Conservation (phyloP, 2,113 vertebrate genomes). For the Elgaria multicarinata region DNA sequence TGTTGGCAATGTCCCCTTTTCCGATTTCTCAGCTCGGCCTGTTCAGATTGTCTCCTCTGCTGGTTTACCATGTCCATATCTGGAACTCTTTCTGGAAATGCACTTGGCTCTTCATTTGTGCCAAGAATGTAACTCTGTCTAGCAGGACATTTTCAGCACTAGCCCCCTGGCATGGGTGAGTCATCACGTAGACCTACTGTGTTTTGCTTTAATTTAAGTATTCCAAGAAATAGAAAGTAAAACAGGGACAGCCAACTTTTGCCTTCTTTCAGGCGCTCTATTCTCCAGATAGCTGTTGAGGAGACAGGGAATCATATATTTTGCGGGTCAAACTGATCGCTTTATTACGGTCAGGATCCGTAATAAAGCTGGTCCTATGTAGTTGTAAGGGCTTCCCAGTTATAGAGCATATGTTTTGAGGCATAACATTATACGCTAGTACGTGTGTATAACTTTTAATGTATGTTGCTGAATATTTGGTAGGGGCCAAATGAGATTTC, state of each 20-base stretch:
- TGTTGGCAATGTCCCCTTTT: slow-evolving; percentile 1
- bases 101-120: background rate
- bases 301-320: background rate
- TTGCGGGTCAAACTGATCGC: background rate
- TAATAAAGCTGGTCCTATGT: background rate
- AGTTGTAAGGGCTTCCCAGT: background rate
- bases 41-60: background rate
- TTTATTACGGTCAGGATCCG: background rate
- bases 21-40: slow-evolving; percentile 1
- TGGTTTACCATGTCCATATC: slow-evolving; percentile 3
- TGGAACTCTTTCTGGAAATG: slow-evolving; percentile 11
- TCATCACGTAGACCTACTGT: slow-evolving; percentile 14
- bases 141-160: slow-evolving; percentile 16
- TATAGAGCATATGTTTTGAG: background rate
- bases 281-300: background rate
- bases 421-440: background rate
- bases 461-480: background rate
- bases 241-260: background rate
- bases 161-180: background rate
- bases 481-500: background rate
- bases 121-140: slow-evolving; percentile 30
- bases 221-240: slow-evolving; percentile 36
- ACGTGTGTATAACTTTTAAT: background rate
- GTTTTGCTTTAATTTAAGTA: slow-evolving; percentile 20
- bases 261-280: background rate